phyloP scores from a whole-genome alignment of 1,140 invertebrate genomes.

The silkworm (Bombyx mori) region DNA sequence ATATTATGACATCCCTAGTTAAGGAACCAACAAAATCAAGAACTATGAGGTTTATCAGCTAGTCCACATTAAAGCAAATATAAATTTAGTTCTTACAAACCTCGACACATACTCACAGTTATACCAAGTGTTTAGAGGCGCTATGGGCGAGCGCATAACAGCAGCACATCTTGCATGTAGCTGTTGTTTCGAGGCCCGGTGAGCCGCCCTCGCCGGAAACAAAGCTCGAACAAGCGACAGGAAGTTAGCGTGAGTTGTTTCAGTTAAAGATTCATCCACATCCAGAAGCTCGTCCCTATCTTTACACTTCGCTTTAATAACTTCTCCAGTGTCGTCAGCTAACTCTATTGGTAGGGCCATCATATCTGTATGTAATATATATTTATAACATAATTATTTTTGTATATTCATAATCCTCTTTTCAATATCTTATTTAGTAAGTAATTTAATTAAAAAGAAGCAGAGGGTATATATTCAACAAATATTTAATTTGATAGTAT shows the following conservation, averaged over 20 bases:
- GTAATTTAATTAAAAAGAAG: too few relatives aligned
- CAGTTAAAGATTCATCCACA: conserved; percentile 61
- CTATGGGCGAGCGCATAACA: conserved; percentile 87
- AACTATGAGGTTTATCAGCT: too few relatives aligned
- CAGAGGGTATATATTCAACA: too few relatives aligned
- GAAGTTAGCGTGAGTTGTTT: conserved; percentile 86
- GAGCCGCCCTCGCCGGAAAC: conserved; percentile 86
- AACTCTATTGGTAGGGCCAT: conserved; percentile 59
- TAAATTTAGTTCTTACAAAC: too few relatives aligned
- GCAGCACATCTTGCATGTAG: conserved; percentile 82
- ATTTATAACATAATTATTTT: too few relatives aligned
- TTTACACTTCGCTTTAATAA: conserved; percentile 52
- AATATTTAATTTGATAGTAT: too few relatives aligned
- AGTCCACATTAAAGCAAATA: too few relatives aligned
- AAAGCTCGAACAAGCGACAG: conserved; percentile 86
- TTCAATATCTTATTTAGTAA: too few relatives aligned
- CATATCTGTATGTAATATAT: conserved; percentile 36
- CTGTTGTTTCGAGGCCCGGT: conserved; percentile 81
- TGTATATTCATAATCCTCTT: too few relatives aligned
- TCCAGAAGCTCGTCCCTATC: conserved; percentile 65
- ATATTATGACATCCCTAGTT: too few relatives aligned
- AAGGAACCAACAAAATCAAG: too few relatives aligned
- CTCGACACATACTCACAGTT: conserved; percentile 41
- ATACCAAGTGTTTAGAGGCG: conserved; percentile 87
- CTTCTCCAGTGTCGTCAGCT: conserved; percentile 50